These are phyloP conservation scores for Argyra leucocephala DNA, from an alignment of 2,888 invertebrate genomes.

Conservation along the genomic window DNA sequence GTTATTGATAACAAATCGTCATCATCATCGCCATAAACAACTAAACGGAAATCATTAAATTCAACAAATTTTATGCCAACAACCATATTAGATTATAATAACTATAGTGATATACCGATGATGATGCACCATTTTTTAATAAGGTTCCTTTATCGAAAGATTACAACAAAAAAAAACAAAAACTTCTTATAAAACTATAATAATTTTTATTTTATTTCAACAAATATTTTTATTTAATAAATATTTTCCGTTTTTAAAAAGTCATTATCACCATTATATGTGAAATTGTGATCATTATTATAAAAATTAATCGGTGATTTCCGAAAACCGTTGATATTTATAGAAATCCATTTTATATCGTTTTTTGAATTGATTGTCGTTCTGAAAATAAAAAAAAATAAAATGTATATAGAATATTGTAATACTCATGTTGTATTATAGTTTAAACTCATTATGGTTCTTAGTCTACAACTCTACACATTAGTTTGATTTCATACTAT, in stretches of 20 bases:
- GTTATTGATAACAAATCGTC: no score
- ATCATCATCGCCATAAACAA: no score
- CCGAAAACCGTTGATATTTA: constrained; percentile 50
- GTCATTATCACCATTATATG: constrained; percentile 42
- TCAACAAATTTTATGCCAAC: no score
- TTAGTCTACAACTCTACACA: no score
- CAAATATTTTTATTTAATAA: constrained; percentile 21
- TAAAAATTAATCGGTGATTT: constrained; percentile 47
- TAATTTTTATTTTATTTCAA: constrained; percentile 18
- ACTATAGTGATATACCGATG: no score
- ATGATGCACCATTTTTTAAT: no score
- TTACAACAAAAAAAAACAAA: no score
- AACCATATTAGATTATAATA: no score
- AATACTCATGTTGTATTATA: constrained; percentile 34
- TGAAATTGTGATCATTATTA: constrained; percentile 44
- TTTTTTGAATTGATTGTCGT: constrained; percentile 28
- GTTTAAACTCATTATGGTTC: constrained; percentile 39
- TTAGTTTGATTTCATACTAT: no score
- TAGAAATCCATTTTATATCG: constrained; percentile 44
- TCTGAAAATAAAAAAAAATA: constrained; percentile 24
- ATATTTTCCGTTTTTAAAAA: constrained; percentile 32
- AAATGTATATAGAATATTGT: neutral
- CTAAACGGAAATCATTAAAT: no score
- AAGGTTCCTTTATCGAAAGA: no score
- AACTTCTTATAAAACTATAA: neutral